Percentiles rank a stretch among this genome's conserved stretches.
Evolutionary conservation across 1,140 invertebrate species (phyloP).

Genomic region (Drepana arcuata): DNA sequence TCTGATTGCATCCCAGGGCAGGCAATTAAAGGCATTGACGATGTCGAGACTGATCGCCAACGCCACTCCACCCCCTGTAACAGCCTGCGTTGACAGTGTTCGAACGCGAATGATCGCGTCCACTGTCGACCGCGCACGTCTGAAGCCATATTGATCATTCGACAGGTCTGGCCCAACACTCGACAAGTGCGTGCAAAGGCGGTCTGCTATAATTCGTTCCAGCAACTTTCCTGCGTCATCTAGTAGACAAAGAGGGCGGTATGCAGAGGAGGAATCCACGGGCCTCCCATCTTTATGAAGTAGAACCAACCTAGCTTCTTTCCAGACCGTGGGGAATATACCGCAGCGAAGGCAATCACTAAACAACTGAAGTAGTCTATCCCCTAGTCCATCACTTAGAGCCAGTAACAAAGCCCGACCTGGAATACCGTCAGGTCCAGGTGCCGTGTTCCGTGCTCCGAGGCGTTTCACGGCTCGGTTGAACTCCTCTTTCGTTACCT

Average conservation of each 20-base stretch:
- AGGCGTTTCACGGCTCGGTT: not conserved
- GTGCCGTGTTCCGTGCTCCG: not conserved
- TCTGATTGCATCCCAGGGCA: conserved; percentile 7
- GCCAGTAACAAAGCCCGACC: not conserved
- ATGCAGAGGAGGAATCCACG: conserved; percentile 13
- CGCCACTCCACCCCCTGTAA: conserved; percentile 5
- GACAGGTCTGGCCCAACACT: conserved; percentile 2
- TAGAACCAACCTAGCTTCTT: no score
- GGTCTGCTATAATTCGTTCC: conserved; percentile 6
- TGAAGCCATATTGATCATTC: conserved; percentile 14
- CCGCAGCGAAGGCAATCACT: not conserved
- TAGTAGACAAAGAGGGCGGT: conserved; percentile 34
- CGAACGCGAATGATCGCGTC: conserved; percentile 15
- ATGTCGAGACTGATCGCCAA: conserved; percentile 12
- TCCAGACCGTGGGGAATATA: not conserved
- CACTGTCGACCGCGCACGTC: conserved; percentile 11
- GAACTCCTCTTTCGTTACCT: not conserved
- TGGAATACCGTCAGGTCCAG: not conserved
- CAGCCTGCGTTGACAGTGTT: conserved; percentile 1
- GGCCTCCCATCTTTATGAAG: conserved; percentile 15
- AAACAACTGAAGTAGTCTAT: not conserved
- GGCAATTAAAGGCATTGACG: conserved; percentile 14
- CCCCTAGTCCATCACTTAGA: not conserved
- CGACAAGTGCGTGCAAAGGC: conserved; percentile 3
- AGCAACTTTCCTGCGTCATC: conserved; percentile 8